These are phyloP conservation scores for Lochmaea capreae DNA, from an alignment of 2,888 invertebrate genomes.

Conservation along the genomic window DNA sequence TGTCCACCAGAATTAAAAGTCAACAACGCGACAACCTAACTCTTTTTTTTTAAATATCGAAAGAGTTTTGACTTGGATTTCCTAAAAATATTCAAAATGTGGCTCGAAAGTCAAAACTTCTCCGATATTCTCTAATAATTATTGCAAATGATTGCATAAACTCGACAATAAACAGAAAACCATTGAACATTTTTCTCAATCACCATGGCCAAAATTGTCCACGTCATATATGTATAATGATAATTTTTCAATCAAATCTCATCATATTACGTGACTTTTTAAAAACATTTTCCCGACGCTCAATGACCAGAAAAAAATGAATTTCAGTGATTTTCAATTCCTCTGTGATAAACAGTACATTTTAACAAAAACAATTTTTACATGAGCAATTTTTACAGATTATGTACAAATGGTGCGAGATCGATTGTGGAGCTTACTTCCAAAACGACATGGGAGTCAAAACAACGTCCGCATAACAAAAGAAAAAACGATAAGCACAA, in stretches of 20 bases:
- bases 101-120: constrained; percentile 26
- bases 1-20: constrained; percentile 63
- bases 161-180: constrained; percentile 22
- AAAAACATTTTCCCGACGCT: too few species aligned
- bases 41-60: constrained; percentile 44
- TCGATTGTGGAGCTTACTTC: constrained; percentile 42
- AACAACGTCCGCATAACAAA: constrained; percentile 51
- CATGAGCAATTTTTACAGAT: constrained; percentile 66
- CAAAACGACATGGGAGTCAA: constrained; percentile 55
- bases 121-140: constrained; percentile 48
- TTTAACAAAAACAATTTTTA: constrained; percentile 66
- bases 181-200: constrained; percentile 2
- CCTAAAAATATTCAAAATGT: constrained; percentile 27
- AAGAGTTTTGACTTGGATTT: constrained; percentile 13
- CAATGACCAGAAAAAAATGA: constrained; percentile 10
- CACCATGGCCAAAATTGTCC: neutral
- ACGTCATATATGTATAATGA: neutral
- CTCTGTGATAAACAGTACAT: constrained; percentile 58
- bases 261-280: too few species aligned
- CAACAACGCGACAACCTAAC: constrained; percentile 61
- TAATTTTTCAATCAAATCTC: too few species aligned
- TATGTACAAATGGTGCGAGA: constrained; percentile 61
- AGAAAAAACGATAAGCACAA: constrained; percentile 54
- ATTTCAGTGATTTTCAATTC: constrained; percentile 14
- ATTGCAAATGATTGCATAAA: constrained; percentile 57